These are phyloP conservation scores for Pammene fasciana DNA, from an alignment of 2,888 invertebrate genomes.

Conservation along the genomic window DNA sequence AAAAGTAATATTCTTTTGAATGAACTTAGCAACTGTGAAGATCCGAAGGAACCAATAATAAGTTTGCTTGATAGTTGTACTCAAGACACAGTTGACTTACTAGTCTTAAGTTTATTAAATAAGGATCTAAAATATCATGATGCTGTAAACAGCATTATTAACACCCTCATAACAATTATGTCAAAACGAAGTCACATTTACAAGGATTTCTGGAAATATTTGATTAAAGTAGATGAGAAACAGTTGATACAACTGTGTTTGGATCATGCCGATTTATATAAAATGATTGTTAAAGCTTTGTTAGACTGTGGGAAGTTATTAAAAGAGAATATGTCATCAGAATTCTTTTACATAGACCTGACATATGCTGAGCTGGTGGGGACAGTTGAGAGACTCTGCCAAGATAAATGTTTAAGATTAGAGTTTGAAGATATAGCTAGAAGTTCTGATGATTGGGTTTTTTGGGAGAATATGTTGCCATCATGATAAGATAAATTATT, in stretches of 20 bases:
- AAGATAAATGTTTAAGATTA: constrained; percentile 64
- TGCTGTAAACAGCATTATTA: constrained; percentile 52
- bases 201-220: constrained; percentile 65
- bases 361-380: constrained; percentile 76
- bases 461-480: constrained; percentile 70
- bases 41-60: constrained; percentile 50
- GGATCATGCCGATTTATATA: constrained; percentile 61
- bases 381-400: constrained; percentile 70
- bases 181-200: constrained; percentile 53
- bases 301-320: constrained; percentile 69
- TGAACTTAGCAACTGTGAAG: constrained; percentile 53
- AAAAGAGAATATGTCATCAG: constrained; percentile 64
- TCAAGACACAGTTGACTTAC: constrained; percentile 58
- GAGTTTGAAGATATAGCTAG: constrained; percentile 72
- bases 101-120: constrained; percentile 64
- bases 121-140: constrained; percentile 51
- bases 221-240: constrained; percentile 60
- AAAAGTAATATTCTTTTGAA: constrained; percentile 63
- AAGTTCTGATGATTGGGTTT: constrained; percentile 65
- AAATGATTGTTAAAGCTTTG: constrained; percentile 64
- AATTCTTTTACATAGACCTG: constrained; percentile 77
- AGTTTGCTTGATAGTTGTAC: constrained; percentile 58
- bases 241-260: constrained; percentile 63
- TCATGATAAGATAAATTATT: constrained; percentile 41
- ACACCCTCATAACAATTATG: constrained; percentile 56